phyloP scores from a whole-genome alignment of 2,797 vertebrate species.

The Pipistrellus kuhlii region DNA sequence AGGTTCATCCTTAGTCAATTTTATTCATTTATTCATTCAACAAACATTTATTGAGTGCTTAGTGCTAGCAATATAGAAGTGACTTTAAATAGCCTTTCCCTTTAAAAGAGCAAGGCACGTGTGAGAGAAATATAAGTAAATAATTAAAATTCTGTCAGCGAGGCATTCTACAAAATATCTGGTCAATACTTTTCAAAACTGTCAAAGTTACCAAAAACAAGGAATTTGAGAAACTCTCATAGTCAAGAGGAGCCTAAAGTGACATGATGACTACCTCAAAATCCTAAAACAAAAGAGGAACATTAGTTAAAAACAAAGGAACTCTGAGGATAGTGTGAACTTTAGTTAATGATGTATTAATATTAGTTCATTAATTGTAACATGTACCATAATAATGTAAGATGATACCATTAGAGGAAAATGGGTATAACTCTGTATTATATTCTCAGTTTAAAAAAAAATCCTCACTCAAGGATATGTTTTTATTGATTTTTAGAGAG shows the following conservation, averaged over 20 bases:
- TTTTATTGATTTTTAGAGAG: not conserved
- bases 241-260: not conserved
- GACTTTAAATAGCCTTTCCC: not conserved
- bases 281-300: not conserved
- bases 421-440: not conserved
- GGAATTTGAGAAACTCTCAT: not conserved
- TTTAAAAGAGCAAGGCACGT: not conserved
- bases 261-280: not conserved
- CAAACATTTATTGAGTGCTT: not conserved
- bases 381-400: not conserved
- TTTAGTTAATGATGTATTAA: slow-evolving; percentile 9
- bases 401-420: not conserved
- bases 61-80: not conserved
- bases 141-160: not conserved
- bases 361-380: not conserved
- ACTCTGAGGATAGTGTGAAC: not conserved
- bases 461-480: not conserved
- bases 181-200: not conserved
- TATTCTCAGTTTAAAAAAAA: not conserved
- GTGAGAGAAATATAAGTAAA: slow-evolving; percentile 9
- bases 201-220: slow-evolving; percentile 21
- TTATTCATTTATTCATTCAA: not conserved
- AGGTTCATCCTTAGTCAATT: not conserved
- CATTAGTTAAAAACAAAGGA: not conserved
- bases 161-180: not conserved